Evolutionary conservation across 2,113 vertebrate genomes (phyloP), one percentile per base, ranked within the genome.

Genomic region (Serilophus lunatus): DNA sequence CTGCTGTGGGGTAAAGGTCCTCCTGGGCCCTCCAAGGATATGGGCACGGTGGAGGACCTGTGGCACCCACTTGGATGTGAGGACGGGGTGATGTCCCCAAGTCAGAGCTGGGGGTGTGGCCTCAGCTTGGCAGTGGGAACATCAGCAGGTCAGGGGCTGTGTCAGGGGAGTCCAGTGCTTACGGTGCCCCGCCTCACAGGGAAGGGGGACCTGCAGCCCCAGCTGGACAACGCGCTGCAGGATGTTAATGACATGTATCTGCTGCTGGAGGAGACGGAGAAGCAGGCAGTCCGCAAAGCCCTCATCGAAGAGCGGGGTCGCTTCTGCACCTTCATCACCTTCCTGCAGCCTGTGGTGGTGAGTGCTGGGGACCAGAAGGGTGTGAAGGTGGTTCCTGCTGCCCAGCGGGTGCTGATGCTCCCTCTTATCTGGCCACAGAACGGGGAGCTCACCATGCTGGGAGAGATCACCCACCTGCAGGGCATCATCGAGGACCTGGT

Each of bases 261-360:
- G 94, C 97, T 99, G 74, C 98, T 99, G 98, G 99, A 99, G 97
- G 99, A 99, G 97, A 99, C 99, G 0, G 99, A 99, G 98, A 99
- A 99, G 96, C 99, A 99, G 98, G 99, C 99, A 0, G 99, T 99
- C 59, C 99, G 99, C 96, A 98, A 99, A 79, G 99, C 99, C 7
- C 99, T 99, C 38, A 98, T 99, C 0, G 99, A 99, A 95, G 99
- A 99, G 91, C 98, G 99, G 6, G 98, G 99, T 8, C 98, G 99
- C 56, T 99, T 99, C 98, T 99, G 99, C 93, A 98, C 98, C 35
- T 99, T 99, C 95, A 99, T 99, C 95, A 98, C 98, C 79, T 98
- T 99, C 94, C 97, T 99, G 88, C 99, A 99, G 97, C 99, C 99
- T 0, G 98, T 99, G 81, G 99, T 99, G 99, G 99, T 99, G 97